Percentiles rank a stretch among this genome's conserved stretches.
Conservation (phyloP, 2,797 vertebrate species). For the Gambusia yucatana region DNA sequence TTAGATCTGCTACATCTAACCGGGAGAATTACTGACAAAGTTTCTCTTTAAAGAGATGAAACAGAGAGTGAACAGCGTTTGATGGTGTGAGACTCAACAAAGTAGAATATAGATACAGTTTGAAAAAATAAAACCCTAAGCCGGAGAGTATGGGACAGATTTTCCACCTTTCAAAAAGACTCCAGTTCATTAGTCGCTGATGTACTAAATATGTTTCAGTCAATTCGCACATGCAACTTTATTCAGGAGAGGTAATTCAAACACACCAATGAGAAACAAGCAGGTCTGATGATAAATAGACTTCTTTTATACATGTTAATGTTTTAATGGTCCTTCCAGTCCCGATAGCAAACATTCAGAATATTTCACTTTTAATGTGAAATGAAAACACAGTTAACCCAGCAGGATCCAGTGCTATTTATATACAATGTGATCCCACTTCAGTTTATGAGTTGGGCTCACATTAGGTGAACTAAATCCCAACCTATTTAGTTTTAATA, state of each 20-base stretch:
- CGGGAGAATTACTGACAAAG: neutral
- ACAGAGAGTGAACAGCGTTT: slow-evolving; percentile 4
- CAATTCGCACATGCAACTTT: neutral
- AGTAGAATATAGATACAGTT: slow-evolving; percentile 10
- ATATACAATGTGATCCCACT: neutral
- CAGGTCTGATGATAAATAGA: neutral
- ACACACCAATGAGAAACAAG: neutral
- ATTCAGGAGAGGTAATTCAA: neutral
- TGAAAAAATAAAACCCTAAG: neutral
- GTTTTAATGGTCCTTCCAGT: neutral
- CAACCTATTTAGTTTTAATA: neutral
- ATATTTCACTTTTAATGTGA: neutral
- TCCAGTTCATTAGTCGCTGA: neutral
- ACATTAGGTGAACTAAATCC: neutral
- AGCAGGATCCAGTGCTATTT: neutral
- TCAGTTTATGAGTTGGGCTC: too few relatives aligned
- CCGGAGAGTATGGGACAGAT: neutral
- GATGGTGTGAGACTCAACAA: slow-evolving; percentile 11
- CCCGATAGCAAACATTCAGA: neutral
- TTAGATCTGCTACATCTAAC: neutral
- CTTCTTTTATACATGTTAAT: neutral
- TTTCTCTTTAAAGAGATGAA: slow-evolving; percentile 4
- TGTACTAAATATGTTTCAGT: neutral
- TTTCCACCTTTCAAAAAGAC: neutral
- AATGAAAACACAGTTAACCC: neutral